Evolutionary conservation across 2,888 invertebrate genomes (phyloP).

Genomic region (Cheilosia pagana): DNA sequence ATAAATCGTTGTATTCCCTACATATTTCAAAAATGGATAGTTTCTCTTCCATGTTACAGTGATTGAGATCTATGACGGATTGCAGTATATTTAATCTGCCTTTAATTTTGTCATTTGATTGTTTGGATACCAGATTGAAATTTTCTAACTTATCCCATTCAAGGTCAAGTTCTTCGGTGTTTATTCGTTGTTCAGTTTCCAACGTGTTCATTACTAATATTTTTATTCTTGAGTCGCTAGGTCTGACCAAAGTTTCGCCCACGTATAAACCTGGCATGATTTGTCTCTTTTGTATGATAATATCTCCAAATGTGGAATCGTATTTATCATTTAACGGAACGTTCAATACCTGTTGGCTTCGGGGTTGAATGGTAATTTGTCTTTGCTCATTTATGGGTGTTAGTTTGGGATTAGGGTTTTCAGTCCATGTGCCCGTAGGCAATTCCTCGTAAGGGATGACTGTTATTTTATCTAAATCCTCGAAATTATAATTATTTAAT

Average conservation of each 20-base stretch:
- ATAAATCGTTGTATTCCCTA: conserved; percentile 19
- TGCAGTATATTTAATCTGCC: conserved; percentile 9
- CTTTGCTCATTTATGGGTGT: background rate
- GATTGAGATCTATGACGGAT: conserved; percentile 19
- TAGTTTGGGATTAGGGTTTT: background rate
- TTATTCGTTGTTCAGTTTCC: conserved; percentile 5
- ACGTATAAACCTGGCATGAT: background rate
- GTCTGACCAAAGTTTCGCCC: background rate
- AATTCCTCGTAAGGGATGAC: no score
- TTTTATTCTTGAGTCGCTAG: conserved; percentile 6
- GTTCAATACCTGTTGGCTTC: no score
- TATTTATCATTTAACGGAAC: no score
- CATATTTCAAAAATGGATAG: conserved; percentile 5
- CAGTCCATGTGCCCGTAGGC: background rate
- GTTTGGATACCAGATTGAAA: background rate
- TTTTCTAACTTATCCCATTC: conserved; percentile 7
- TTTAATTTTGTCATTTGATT: conserved; percentile 9
- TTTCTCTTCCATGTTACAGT: conserved; percentile 19
- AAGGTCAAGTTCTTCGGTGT: background rate
- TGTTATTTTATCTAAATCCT: no score
- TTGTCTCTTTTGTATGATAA: no score
- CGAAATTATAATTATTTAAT: no score
- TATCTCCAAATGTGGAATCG: background rate
- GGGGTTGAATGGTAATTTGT: no score
- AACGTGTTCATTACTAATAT: conserved; percentile 19